phyloP scores from a whole-genome alignment of 1,140 invertebrate species.

The Heliothis subflexa region DNA sequence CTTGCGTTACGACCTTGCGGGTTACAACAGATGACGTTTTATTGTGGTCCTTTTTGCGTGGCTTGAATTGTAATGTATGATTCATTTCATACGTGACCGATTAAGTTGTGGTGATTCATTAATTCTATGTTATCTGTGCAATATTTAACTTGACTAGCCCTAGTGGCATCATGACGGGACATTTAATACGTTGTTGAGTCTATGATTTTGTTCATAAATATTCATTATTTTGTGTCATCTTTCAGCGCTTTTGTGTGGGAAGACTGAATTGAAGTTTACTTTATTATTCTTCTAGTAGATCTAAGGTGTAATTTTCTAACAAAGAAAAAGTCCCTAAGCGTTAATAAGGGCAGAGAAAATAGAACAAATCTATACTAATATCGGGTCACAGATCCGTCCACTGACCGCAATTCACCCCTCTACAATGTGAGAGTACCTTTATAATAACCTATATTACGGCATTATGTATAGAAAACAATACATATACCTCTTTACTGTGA shows the following conservation, averaged over 20 bases:
- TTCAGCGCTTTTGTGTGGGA: not conserved
- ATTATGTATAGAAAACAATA: not conserved
- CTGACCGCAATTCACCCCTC: constrained; percentile 22
- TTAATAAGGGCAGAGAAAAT: constrained; percentile 31
- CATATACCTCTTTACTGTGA: too few relatives aligned
- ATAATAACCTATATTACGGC: not conserved
- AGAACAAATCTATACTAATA: not conserved
- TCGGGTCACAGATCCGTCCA: constrained; percentile 11
- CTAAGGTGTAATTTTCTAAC: too few relatives aligned
- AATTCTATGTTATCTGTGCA: constrained; percentile 33
- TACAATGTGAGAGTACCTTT: not conserved
- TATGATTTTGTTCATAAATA: constrained; percentile 1
- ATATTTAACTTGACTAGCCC: constrained; percentile 24
- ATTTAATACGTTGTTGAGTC: constrained; percentile 1
- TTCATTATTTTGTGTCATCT: constrained; percentile 1
- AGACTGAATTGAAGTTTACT: not conserved
- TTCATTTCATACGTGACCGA: constrained; percentile 40
- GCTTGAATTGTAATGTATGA: constrained; percentile 28
- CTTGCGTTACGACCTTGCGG: constrained; percentile 22
- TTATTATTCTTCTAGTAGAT: too few relatives aligned
- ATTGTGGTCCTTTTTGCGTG: constrained; percentile 31
- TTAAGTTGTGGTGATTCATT: constrained; percentile 35
- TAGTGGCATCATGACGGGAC: constrained; percentile 4
- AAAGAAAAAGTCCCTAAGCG: not conserved
- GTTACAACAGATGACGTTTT: constrained; percentile 36